A percentile compares a stretch with the other conserved stretches of the same genome.
These are phyloP conservation scores for Gambusia affinis DNA, from an alignment of 2,113 vertebrate species.

Conservation along the genomic window DNA sequence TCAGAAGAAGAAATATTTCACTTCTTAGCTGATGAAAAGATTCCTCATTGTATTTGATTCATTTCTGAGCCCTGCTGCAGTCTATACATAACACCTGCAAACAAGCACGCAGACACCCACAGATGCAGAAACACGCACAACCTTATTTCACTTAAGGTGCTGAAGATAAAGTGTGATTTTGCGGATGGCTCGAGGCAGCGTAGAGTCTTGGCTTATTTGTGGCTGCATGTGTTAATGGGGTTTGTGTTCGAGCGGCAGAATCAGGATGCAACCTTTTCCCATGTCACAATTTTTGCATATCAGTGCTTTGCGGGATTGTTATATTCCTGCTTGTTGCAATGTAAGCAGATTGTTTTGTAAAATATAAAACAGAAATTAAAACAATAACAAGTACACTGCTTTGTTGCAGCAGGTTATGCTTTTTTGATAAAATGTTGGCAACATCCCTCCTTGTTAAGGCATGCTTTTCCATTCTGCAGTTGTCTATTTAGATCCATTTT, in stretches of 20 bases:
- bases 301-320: background rate
- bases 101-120: constrained; percentile 56
- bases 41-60: constrained; percentile 41
- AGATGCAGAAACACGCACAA: constrained; percentile 30
- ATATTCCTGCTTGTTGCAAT: background rate
- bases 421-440: background rate
- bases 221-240: constrained; percentile 22
- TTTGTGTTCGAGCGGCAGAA: constrained; percentile 15
- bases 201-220: constrained; percentile 35
- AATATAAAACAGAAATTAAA: background rate
- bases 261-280: constrained; percentile 12
- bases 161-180: constrained; percentile 58
- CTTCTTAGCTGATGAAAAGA: constrained; percentile 47
- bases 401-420: background rate
- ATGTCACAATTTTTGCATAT: background rate
- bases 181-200: constrained; percentile 32
- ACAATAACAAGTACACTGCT: background rate
- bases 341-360: background rate
- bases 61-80: constrained; percentile 33
- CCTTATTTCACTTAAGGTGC: constrained; percentile 46
- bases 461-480: too few species aligned
- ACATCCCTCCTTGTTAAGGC: too few species aligned
- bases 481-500: too few species aligned
- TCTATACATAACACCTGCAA: constrained; percentile 53
- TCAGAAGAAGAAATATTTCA: constrained; percentile 31